A percentile compares a stretch with the other conserved stretches of the same genome.
phyloP scores from a whole-genome alignment of 2,888 invertebrate species.

The Diaperis boleti region DNA sequence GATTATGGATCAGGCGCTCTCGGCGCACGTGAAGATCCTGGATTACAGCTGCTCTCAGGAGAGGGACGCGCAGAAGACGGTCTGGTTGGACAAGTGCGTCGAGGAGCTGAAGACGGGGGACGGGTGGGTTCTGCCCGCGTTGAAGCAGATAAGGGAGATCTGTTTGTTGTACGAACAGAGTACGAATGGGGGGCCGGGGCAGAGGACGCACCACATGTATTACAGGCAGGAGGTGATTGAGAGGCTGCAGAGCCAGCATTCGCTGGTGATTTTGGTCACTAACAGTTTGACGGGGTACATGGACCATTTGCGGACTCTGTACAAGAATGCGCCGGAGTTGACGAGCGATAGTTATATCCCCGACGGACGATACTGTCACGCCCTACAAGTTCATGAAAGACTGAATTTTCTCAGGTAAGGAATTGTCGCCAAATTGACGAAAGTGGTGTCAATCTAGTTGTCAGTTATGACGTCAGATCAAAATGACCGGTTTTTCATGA shows the following conservation, averaged over 20 bases:
- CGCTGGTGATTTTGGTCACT: slow-evolving; percentile 92
- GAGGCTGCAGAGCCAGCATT: slow-evolving; percentile 90
- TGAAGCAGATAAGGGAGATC: slow-evolving; percentile 96
- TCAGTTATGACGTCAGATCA: too few species aligned
- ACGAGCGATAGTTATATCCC: slow-evolving; percentile 84
- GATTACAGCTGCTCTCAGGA: slow-evolving; percentile 97
- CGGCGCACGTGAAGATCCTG: slow-evolving; percentile 95
- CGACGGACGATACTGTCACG: slow-evolving; percentile 92
- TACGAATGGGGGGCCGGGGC: slow-evolving; percentile 70
- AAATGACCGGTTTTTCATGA: too few species aligned
- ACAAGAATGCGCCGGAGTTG: slow-evolving; percentile 78
- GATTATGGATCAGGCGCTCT: slow-evolving; percentile 96
- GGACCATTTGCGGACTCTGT: slow-evolving; percentile 81
- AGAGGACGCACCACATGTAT: slow-evolving; percentile 71
- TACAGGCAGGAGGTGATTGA: slow-evolving; percentile 78
- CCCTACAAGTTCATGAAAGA: slow-evolving; percentile 93
- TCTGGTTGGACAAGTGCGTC: slow-evolving; percentile 96
- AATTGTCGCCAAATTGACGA: background rate
- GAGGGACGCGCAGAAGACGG: slow-evolving; percentile 94
- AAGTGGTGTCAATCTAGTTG: too few species aligned
- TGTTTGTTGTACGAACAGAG: slow-evolving; percentile 93
- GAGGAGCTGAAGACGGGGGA: slow-evolving; percentile 90
- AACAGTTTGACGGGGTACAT: slow-evolving; percentile 92
- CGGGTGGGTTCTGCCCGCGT: slow-evolving; percentile 92
- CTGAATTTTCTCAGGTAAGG: slow-evolving; percentile 81